Evolutionary conservation across 2,113 vertebrate genomes (phyloP).

Genomic region (Xenopus laevis): DNA sequence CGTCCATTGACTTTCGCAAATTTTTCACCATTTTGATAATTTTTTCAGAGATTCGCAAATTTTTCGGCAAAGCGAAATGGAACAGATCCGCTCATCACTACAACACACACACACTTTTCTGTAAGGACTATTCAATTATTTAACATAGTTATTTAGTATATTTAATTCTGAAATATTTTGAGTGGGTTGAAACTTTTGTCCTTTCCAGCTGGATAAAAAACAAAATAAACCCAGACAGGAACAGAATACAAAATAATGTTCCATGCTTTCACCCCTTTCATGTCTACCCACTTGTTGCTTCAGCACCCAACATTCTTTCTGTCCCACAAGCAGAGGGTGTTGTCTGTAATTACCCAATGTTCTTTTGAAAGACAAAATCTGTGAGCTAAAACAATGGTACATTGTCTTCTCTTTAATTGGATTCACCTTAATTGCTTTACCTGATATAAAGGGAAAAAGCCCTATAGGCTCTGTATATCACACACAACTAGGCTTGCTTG

Average conservation of each 20-base stretch:
- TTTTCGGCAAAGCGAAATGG: no score
- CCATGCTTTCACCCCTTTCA: slow-evolving; percentile 51
- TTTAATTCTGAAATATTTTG: background rate
- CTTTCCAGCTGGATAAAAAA: slow-evolving; percentile 21
- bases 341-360: slow-evolving; percentile 52
- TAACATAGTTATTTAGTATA: no score
- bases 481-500: background rate
- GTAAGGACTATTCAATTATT: no score
- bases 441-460: slow-evolving; percentile 18
- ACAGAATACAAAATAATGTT: slow-evolving; percentile 23
- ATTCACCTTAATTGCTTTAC: slow-evolving; percentile 35
- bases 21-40: no score
- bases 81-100: no score
- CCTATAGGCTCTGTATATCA: slow-evolving; percentile 12
- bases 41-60: no score
- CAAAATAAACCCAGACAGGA: slow-evolving; percentile 40
- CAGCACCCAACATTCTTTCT: slow-evolving; percentile 52
- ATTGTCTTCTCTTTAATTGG: slow-evolving; percentile 47
- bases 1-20: no score
- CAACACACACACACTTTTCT: no score
- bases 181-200: background rate
- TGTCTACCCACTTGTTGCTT: slow-evolving; percentile 51
- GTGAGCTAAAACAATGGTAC: slow-evolving; percentile 49
- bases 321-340: slow-evolving; percentile 47
- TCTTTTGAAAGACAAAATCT: slow-evolving; percentile 52